Percentiles rank a stretch among this genome's conserved stretches.
Conservation (phyloP, 2,113 vertebrate species). For the Mus pahari region DNA sequence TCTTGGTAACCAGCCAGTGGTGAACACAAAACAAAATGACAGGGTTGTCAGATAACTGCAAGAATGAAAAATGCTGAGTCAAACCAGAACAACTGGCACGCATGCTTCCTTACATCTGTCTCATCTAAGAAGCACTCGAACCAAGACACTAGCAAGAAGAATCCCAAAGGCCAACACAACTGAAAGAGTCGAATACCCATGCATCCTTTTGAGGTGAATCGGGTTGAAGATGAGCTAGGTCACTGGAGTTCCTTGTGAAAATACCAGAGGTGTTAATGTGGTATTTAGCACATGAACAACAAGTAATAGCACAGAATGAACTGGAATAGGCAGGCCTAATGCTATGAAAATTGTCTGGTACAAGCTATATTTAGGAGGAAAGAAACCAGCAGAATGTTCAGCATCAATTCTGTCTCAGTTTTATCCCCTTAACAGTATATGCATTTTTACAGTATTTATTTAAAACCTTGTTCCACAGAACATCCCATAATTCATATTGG, state of each 20-base stretch:
- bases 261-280: constrained; percentile 56
- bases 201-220: neutral
- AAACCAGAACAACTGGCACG: neutral
- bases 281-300: constrained; percentile 59
- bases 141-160: neutral
- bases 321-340: constrained; percentile 30
- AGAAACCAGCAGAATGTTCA: constrained; percentile 43
- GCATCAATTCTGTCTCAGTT: constrained; percentile 6
- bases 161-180: neutral
- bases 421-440: neutral
- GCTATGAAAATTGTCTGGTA: constrained; percentile 42
- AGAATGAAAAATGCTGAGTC: constrained; percentile 38
- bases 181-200: neutral
- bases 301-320: constrained; percentile 64
- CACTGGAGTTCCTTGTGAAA: constrained; percentile 34
- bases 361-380: constrained; percentile 26
- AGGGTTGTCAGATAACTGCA: neutral
- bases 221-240: constrained; percentile 42
- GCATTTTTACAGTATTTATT: constrained; percentile 5
- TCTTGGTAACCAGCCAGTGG: constrained; percentile 22
- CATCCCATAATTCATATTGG: constrained; percentile 25
- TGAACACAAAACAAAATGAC: constrained; percentile 33
- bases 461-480: constrained; percentile 38
- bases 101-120: neutral
- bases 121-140: neutral